A percentile compares a stretch with the other conserved stretches of the same genome.
Conservation (phyloP, 2,113 vertebrate genomes). For the Formicarius rufipectus region DNA sequence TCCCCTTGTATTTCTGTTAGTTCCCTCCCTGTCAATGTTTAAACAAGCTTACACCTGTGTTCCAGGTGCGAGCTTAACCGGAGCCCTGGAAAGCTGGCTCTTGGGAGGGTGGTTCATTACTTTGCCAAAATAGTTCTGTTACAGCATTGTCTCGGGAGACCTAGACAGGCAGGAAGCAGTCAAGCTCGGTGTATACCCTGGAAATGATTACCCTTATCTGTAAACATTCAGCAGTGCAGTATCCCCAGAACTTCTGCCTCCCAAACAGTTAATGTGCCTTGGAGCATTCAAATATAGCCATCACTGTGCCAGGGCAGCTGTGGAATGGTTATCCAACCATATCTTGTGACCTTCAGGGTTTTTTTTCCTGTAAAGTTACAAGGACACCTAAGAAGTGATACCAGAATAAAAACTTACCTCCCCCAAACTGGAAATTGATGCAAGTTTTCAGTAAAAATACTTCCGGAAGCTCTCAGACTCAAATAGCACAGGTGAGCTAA, state of each 20-base stretch:
- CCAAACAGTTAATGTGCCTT: constrained; percentile 26
- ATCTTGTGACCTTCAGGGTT: not conserved
- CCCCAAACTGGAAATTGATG: not conserved
- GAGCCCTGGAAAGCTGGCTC: not conserved
- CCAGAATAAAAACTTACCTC: not conserved
- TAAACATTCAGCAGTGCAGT: not conserved
- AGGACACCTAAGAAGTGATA: not conserved
- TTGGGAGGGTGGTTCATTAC: not conserved
- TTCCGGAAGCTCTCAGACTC: not conserved
- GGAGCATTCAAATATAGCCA: not conserved
- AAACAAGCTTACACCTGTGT: constrained; percentile 24
- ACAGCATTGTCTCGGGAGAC: not conserved
- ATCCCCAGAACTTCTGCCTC: not conserved
- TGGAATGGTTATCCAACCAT: not conserved
- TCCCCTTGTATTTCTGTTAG: not conserved
- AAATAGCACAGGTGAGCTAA: not conserved
- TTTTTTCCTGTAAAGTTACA: not conserved
- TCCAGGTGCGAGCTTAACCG: not conserved
- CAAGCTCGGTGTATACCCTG: not conserved
- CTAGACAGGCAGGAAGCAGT: not conserved
- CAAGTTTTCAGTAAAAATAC: not conserved
- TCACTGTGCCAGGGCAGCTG: not conserved
- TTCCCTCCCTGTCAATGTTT: constrained; percentile 26
- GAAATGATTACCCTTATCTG: constrained; percentile 13
- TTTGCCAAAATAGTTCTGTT: not conserved